Conservation (phyloP, 2,113 vertebrate species). For the Macquaria ambigua region DNA sequence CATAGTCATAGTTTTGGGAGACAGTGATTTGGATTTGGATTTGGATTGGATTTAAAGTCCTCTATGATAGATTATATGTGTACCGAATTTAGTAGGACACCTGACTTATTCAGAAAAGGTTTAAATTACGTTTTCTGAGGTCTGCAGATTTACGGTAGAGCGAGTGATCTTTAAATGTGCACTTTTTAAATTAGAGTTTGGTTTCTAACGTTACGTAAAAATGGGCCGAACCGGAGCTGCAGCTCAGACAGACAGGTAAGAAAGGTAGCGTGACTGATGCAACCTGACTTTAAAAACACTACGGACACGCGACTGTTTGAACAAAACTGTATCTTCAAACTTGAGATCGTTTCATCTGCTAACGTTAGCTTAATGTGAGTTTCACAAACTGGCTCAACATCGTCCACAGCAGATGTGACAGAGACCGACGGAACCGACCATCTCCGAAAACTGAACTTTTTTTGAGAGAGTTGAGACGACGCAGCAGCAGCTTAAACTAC, state of each 20-base stretch:
- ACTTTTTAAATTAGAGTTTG: background rate
- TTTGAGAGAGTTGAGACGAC: slow-evolving; percentile 8
- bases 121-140: accelerated
- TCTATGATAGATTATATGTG: background rate
- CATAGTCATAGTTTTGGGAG: background rate
- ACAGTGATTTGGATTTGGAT: no score
- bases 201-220: background rate
- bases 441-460: background rate
- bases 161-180: background rate
- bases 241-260: slow-evolving; percentile 35
- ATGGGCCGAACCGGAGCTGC: background rate
- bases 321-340: background rate
- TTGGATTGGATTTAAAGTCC: accelerated
- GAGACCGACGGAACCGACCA: background rate
- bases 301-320: accelerated
- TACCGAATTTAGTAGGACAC: background rate
- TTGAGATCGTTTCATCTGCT: accelerated
- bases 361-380: background rate
- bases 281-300: background rate
- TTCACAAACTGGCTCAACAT: background rate
- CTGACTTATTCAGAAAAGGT: background rate
- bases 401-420: background rate
- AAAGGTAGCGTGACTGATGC: slow-evolving; percentile 42
- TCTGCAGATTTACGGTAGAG: background rate
- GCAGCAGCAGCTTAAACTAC: background rate